A percentile compares a stretch with the other conserved stretches of the same genome.
phyloP scores from a whole-genome alignment of 2,797 vertebrate species.

The Xenentodon cancila region DNA sequence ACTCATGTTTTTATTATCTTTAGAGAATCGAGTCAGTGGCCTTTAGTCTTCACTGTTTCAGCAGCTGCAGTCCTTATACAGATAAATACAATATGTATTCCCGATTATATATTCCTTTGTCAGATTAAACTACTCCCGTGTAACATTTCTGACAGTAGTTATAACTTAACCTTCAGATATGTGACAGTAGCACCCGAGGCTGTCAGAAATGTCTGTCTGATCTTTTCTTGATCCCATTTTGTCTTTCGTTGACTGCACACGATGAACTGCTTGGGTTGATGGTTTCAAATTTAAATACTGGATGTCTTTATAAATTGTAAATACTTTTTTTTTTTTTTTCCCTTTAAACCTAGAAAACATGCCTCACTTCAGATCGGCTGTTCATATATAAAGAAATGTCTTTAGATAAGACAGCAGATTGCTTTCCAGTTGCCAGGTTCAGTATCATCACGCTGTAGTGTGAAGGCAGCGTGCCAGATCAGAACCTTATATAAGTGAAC shows the following conservation, averaged over 20 bases:
- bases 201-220: constrained; percentile 41
- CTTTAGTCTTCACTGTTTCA: constrained; percentile 1
- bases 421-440: constrained; percentile 20
- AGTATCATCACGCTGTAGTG: constrained; percentile 11
- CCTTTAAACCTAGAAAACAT: constrained; percentile 9
- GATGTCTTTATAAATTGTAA: constrained; percentile 20
- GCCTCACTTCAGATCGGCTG: constrained; percentile 2
- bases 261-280: not conserved
- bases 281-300: constrained; percentile 27
- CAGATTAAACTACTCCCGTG: constrained; percentile 4
- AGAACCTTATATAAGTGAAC: constrained; percentile 19
- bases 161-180: constrained; percentile 29
- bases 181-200: constrained; percentile 38
- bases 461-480: constrained; percentile 17
- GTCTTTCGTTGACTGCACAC: constrained; percentile 24
- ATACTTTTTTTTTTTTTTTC: not conserved
- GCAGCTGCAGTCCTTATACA: constrained; percentile 4
- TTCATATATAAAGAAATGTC: constrained; percentile 2
- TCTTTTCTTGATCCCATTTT: constrained; percentile 13
- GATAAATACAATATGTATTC: constrained; percentile 12
- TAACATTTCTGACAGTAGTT: constrained; percentile 17
- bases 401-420: constrained; percentile 16
- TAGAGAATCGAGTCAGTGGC: constrained; percentile 20
- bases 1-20: constrained; percentile 2
- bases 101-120: constrained; percentile 11